A percentile compares a stretch with the other conserved stretches of the same genome.
Conservation (phyloP, 2,888 invertebrate genomes). For the Arge pagana region DNA sequence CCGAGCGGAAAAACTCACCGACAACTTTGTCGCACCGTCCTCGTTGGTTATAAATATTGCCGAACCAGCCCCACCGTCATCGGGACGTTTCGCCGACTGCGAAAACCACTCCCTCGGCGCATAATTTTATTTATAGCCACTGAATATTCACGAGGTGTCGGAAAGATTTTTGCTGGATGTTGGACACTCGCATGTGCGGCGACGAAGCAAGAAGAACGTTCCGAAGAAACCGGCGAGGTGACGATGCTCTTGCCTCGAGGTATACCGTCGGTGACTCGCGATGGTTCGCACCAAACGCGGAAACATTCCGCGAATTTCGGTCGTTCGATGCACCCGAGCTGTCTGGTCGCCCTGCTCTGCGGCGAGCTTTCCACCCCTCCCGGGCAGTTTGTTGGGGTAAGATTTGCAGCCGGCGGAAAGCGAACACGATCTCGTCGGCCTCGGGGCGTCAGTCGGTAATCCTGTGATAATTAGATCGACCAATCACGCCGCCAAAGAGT, state of each 20-base stretch:
- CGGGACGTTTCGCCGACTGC: conserved; percentile 2
- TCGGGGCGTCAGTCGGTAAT: conserved; percentile 29
- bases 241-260: too few species aligned
- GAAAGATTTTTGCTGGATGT: conserved; percentile 37
- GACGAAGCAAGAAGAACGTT: too few species aligned
- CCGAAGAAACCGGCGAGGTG: too few species aligned
- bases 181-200: conserved; percentile 4
- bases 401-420: conserved; percentile 1
- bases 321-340: conserved; percentile 1
- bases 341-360: conserved; percentile 10
- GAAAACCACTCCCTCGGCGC: conserved; percentile 24
- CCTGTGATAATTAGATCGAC: conserved; percentile 41
- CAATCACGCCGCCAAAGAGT: conserved; percentile 42
- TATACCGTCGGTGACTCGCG: too few species aligned
- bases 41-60: conserved; percentile 21
- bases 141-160: conserved; percentile 45
- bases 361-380: conserved; percentile 7
- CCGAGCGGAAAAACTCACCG: background rate
- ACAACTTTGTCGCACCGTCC: conserved; percentile 3
- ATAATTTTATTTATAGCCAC: conserved; percentile 41
- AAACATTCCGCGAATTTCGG: too few species aligned
- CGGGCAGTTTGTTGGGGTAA: conserved; percentile 6
- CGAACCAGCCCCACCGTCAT: conserved; percentile 13
- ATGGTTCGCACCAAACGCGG: too few species aligned
- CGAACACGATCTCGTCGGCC: conserved; percentile 21